A percentile compares a stretch with the other conserved stretches of the same genome.
These are phyloP conservation scores for Melanotaenia parkinsoni DNA, from an alignment of 2,797 vertebrate genomes.

Conservation along the genomic window DNA sequence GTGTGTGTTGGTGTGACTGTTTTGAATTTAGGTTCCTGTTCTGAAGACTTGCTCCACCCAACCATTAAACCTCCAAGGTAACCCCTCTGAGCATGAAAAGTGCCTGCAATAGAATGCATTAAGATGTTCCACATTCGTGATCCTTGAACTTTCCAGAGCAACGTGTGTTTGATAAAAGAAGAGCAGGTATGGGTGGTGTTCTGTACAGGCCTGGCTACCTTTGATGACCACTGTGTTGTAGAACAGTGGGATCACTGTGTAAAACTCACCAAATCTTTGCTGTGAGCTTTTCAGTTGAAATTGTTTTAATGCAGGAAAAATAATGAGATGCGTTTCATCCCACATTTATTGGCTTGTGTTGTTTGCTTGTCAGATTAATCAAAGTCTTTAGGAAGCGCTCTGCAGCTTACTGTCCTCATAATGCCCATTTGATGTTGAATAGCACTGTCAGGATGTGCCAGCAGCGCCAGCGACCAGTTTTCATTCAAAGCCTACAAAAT, in stretches of 20 bases:
- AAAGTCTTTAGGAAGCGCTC: constrained; percentile 38
- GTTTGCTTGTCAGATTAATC: constrained; percentile 54
- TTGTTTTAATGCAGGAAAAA: constrained; percentile 16
- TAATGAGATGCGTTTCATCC: constrained; percentile 55
- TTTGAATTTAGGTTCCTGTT: constrained; percentile 42
- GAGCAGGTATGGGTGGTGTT: constrained; percentile 24
- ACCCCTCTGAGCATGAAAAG: constrained; percentile 46
- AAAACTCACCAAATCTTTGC: constrained; percentile 25
- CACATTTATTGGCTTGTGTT: constrained; percentile 39
- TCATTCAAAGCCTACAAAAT: constrained; percentile 52
- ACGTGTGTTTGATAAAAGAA: constrained; percentile 30
- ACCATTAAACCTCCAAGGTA: constrained; percentile 53
- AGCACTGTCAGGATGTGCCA: constrained; percentile 35
- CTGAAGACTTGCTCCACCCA: constrained; percentile 49
- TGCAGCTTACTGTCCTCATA: constrained; percentile 41
- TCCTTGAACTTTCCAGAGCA: constrained; percentile 54
- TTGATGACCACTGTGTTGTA: constrained; percentile 44
- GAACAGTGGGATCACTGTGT: constrained; percentile 18
- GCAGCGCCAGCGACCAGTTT: constrained; percentile 11
- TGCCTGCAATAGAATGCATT: constrained; percentile 52
- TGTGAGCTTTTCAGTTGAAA: constrained; percentile 19
- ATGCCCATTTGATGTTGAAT: constrained; percentile 55
- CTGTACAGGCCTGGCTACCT: constrained; percentile 14
- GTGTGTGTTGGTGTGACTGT: constrained; percentile 34
- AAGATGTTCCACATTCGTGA: constrained; percentile 57